phyloP scores from a whole-genome alignment of 2,113 vertebrate species.

The Eidolon helvum region DNA sequence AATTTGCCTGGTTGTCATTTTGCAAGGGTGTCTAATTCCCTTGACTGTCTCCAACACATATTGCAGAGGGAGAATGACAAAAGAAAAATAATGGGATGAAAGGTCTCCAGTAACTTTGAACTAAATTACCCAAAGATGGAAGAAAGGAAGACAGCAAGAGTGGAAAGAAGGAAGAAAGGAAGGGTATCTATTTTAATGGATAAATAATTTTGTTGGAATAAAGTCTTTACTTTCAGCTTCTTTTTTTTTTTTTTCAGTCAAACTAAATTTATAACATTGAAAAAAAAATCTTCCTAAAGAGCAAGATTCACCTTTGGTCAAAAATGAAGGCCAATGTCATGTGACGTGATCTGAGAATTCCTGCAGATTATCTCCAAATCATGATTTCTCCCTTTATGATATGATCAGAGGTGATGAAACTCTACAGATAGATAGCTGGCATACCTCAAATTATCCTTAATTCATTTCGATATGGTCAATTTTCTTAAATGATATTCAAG shows the following conservation, averaged over 20 bases:
- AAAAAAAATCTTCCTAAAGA: neutral
- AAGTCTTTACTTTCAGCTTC: neutral
- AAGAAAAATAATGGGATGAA: neutral
- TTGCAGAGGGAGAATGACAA: neutral
- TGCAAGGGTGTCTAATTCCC: neutral
- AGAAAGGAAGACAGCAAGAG: neutral
- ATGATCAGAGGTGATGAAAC: slow-evolving; percentile 47
- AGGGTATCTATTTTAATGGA: neutral
- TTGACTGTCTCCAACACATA: neutral
- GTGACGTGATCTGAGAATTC: neutral
- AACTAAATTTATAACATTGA: neutral
- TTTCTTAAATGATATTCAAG: slow-evolving; percentile 70
- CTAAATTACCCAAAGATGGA: neutral
- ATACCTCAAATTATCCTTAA: slow-evolving; percentile 58
- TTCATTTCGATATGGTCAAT: slow-evolving; percentile 68
- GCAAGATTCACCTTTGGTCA: neutral
- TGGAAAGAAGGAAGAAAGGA: neutral
- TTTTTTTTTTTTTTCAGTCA: slow-evolving; percentile 42
- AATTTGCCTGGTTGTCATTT: neutral
- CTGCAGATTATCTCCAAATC: neutral
- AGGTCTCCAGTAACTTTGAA: neutral
- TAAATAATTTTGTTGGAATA: neutral
- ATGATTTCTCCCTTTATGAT: slow-evolving; percentile 32
- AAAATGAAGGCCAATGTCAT: neutral
- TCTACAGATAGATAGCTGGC: slow-evolving; percentile 35